Evolutionary conservation across 2,113 vertebrate genomes (phyloP), one percentile per base, ranked within the genome.

Genomic region (Caretta caretta): DNA sequence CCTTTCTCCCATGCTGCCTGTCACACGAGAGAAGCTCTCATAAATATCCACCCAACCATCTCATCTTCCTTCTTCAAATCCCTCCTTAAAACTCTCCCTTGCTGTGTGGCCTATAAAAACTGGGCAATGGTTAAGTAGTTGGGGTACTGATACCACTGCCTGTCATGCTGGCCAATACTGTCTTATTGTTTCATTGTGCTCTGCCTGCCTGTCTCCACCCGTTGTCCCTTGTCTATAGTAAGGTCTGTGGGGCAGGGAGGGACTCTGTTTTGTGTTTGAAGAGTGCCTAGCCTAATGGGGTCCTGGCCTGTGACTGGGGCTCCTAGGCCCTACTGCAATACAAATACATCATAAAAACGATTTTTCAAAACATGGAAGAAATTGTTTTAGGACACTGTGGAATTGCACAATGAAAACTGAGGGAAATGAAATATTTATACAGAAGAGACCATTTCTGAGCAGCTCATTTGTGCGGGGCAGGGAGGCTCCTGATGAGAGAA

Each of bases 41-140:
- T 97, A 97, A 97, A 97, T 96, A 97, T 95, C 86, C 54, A 84
- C 93, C 94, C 57, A 97, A 85, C 83, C 83, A 92, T 65, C 87
- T 81, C 95, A 96, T 97, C 97, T 93, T 97, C 89, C 91, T 91
- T 81, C 49, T 90, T 97, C 89, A 90, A 93, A 96, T 85, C 89
- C 19, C 20, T 75, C 13, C 17, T 24, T 75, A 75, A 75, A 75
- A 42, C n/a, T 91, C 92, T 65, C 95, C 90, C 96, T 95, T 97
- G 96, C 95, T 90, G 89, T 50, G 79, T 13, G 2, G 9, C 48
- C 10, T 31, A 31, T 24, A 91, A 90, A 95, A 91, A n/a, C 90
- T 95, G 95, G 79, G 0, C 0, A 65, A 78, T 92, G 81, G 78
- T 93, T 84, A 84, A 91, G 86, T 96, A 97, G 95, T 96, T 97